Evolutionary conservation across 2,888 invertebrate species (phyloP).

Genomic region (Clunio marinus): DNA sequence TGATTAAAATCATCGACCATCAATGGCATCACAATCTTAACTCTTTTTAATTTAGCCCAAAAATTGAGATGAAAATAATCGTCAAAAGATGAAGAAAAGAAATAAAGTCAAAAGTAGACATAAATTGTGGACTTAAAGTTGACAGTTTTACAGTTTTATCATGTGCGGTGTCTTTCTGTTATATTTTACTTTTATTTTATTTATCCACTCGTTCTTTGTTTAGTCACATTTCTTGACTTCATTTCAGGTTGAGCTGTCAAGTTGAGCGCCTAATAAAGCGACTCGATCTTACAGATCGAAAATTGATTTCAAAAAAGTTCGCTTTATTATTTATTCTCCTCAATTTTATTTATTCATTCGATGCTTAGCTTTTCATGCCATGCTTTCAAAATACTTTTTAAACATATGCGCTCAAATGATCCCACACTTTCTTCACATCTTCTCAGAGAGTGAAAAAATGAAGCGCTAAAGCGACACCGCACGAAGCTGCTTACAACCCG

Average conservation of each 20-base stretch:
- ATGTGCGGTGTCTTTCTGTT: conserved; percentile 31
- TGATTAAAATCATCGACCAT: not conserved
- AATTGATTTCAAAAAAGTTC: no score
- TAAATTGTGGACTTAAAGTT: conserved; percentile 36
- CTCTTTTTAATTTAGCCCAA: conserved; percentile 14
- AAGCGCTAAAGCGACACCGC: not conserved
- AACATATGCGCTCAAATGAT: no score
- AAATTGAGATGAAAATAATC: not conserved
- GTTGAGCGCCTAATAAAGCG: not conserved
- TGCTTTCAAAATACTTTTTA: no score
- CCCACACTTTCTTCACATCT: no score
- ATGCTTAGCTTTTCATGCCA: no score
- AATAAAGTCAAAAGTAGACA: conserved; percentile 37
- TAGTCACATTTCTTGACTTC: conserved; percentile 11
- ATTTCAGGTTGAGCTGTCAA: not conserved
- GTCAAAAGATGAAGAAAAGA: conserved; percentile 1
- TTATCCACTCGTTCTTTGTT: conserved; percentile 1
- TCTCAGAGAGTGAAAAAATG: not conserved
- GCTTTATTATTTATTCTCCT: not conserved
- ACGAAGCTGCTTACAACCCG: not conserved
- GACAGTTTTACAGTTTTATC: conserved; percentile 38
- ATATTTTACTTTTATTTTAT: conserved; percentile 15
- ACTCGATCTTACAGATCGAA: not conserved
- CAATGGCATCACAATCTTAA: conserved; percentile 8
- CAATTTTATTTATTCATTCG: no score